A percentile compares a stretch with the other conserved stretches of the same genome.
Evolutionary conservation across 2,888 invertebrate species (phyloP).

Genomic region (Andrena dorsata): DNA sequence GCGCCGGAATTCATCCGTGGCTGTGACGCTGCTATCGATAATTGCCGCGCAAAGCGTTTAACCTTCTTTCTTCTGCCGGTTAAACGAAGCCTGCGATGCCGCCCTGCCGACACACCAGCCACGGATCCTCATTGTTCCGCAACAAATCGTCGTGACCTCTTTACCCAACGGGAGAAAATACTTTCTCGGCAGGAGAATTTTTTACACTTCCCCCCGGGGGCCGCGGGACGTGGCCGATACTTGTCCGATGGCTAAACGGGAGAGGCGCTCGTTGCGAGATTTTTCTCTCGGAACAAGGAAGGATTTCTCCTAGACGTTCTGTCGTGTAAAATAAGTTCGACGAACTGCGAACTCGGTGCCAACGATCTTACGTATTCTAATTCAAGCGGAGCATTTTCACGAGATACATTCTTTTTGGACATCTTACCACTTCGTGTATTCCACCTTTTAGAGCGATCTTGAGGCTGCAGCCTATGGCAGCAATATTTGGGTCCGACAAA

Average conservation of each 20-base stretch:
- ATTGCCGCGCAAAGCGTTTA: slow-evolving; percentile 53
- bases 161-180: slow-evolving; percentile 58
- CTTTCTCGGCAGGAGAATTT: slow-evolving; percentile 50
- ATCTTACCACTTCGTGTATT: too few relatives aligned
- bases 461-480: too few relatives aligned
- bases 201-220: slow-evolving; percentile 43
- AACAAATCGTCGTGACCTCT: slow-evolving; percentile 69
- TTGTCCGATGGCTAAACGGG: slow-evolving; percentile 10
- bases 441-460: too few relatives aligned
- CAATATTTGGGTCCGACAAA: too few relatives aligned
- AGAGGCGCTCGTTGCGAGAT: neutral
- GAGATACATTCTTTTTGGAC: too few relatives aligned
- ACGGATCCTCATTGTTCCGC: slow-evolving; percentile 65
- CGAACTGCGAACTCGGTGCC: neutral
- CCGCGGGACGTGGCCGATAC: slow-evolving; percentile 41
- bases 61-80: slow-evolving; percentile 59
- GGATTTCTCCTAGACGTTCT: too few relatives aligned
- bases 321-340: neutral
- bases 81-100: slow-evolving; percentile 59
- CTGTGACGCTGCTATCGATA: slow-evolving; percentile 42
- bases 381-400: neutral
- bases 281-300: neutral
- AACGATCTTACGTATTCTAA: neutral
- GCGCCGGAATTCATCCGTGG: slow-evolving; percentile 19
- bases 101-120: slow-evolving; percentile 36